A percentile compares a stretch with the other conserved stretches of the same genome.
Evolutionary conservation across 2,113 vertebrate genomes (phyloP).

Genomic region (Dipodomys spectabilis): DNA sequence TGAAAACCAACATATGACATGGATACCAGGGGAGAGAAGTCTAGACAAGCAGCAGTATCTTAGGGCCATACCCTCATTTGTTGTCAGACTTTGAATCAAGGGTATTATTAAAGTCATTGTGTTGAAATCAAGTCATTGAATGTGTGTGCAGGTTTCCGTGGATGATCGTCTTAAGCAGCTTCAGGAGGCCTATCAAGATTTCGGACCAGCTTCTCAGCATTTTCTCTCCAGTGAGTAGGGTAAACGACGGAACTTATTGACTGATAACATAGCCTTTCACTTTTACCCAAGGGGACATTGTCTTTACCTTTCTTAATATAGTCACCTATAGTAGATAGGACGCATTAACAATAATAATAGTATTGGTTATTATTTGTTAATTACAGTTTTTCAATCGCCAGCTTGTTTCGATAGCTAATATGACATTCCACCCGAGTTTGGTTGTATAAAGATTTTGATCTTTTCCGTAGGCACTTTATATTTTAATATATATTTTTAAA

Average conservation of each 20-base stretch:
- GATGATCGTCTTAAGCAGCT: constrained; percentile 96
- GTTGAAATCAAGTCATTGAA: constrained; percentile 18
- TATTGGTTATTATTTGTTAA: background rate
- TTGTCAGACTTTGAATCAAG: background rate
- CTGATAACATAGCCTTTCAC: background rate
- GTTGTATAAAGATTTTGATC: background rate
- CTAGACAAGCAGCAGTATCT: background rate
- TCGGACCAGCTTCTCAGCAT: constrained; percentile 96
- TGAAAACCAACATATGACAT: background rate
- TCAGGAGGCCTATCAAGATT: constrained; percentile 96
- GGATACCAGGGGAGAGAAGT: background rate
- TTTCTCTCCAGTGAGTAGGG: constrained; percentile 96
- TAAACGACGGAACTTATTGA: background rate
- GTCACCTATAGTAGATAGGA: background rate
- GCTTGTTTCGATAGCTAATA: background rate
- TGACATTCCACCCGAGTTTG: background rate
- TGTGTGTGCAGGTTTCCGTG: constrained; percentile 90
- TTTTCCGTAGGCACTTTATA: constrained; percentile 15
- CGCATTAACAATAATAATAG: background rate
- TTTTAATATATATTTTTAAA: background rate
- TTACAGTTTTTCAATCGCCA: background rate
- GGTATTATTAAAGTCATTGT: background rate
- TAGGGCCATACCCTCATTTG: background rate
- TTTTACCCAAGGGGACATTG: background rate
- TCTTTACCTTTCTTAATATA: background rate